Evolutionary conservation across 2,797 vertebrate species (phyloP).

Genomic region (Hemibagrus guttatus): DNA sequence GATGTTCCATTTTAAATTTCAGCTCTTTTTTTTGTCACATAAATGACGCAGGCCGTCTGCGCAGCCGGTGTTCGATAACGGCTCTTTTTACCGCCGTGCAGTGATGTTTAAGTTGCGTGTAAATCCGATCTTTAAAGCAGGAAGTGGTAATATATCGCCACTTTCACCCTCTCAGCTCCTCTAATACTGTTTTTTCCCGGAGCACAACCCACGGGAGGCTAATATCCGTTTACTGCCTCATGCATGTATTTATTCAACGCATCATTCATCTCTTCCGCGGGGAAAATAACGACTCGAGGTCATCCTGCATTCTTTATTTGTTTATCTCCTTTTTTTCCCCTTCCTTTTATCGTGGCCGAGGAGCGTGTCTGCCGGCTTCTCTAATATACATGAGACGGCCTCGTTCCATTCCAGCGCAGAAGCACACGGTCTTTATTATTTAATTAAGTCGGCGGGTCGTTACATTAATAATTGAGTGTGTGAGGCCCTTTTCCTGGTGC

Average conservation of each 20-base stretch:
- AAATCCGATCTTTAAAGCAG: conserved; percentile 30
- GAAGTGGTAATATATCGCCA: conserved; percentile 24
- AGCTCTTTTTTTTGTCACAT: too few species aligned
- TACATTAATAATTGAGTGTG: conserved; percentile 85
- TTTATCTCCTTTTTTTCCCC: conserved; percentile 42
- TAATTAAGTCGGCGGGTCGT: conserved; percentile 80
- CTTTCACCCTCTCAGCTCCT: conserved; percentile 33
- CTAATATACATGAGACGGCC: conserved; percentile 66
- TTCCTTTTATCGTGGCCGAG: conserved; percentile 40
- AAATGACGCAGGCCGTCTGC: too few species aligned
- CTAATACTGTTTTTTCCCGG: conserved; percentile 27
- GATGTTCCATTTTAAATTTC: not conserved
- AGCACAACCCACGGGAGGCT: conserved; percentile 41
- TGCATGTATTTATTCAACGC: conserved; percentile 52
- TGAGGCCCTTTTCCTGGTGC: conserved; percentile 79
- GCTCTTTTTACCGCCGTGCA: not conserved
- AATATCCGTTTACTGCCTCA: conserved; percentile 52
- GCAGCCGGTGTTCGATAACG: not conserved
- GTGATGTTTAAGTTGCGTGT: conserved; percentile 1
- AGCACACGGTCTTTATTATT: conserved; percentile 81
- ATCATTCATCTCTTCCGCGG: conserved; percentile 50
- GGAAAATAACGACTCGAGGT: conserved; percentile 49
- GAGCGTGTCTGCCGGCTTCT: conserved; percentile 43
- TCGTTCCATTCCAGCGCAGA: conserved; percentile 77
- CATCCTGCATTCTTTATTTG: conserved; percentile 53